Conservation (phyloP, 2,113 vertebrate species). For the Pipra filicauda region DNA sequence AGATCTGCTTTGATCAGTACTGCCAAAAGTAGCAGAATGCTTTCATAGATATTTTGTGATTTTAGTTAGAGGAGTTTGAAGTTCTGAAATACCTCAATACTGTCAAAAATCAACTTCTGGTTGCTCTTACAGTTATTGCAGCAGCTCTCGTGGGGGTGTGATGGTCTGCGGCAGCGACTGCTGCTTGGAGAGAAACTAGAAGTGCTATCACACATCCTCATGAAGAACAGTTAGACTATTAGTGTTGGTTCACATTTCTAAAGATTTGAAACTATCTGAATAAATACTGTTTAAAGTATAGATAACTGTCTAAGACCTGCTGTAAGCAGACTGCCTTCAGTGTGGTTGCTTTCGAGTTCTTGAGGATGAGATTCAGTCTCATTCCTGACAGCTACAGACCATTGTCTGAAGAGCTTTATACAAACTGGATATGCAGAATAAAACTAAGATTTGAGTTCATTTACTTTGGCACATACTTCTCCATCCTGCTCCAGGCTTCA, state of each 20-base stretch:
- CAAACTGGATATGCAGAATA: neutral
- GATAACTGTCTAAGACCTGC: neutral
- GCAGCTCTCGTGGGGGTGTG: neutral
- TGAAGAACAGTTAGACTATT: neutral
- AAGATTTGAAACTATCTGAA: neutral
- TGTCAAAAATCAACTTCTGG: neutral
- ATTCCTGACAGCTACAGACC: neutral
- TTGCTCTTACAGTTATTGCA: neutral
- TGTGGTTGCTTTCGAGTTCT: neutral
- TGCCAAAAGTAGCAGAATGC: neutral
- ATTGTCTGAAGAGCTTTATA: neutral
- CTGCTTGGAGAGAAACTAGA: neutral
- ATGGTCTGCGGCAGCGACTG: accelerated
- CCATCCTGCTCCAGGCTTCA: neutral
- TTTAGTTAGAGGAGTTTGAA: neutral
- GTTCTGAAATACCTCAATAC: neutral
- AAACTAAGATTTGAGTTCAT: slow-evolving; percentile 7
- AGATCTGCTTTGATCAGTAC: neutral
- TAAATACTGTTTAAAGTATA: neutral
- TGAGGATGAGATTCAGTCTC: neutral
- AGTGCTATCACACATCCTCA: accelerated
- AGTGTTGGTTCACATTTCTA: neutral
- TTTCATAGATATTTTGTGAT: neutral
- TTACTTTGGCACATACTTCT: neutral
- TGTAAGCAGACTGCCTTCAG: neutral